Base-by-base conservation (phyloP, 2,797 vertebrate species). In the Arnoldichthys spilopterus region DNA sequence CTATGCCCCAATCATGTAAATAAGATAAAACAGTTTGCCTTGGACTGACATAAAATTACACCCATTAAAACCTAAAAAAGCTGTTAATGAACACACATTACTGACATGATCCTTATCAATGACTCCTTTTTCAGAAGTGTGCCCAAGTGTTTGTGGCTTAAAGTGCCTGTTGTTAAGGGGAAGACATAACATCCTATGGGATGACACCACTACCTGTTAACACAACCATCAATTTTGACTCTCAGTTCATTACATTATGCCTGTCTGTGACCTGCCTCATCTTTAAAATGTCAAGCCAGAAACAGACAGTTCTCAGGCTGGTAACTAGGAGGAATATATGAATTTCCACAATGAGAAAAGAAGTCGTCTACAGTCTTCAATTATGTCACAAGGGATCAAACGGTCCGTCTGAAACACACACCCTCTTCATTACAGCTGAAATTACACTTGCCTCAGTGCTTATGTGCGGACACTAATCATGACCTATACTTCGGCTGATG, bases 381-480 rank as follows among this genome's bases (percentile, higher is more conserved):
- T 75, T 81, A 11, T 12, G 28, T 84, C 34, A 51, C 28, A 53
- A 32, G 61, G 59, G 61, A 79, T 83, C 34, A 51, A 69, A 70
- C 47, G 58, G 64, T 66, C 74, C 43, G 54, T 66, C 72, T 83
- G 62, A 74, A 69, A 58, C 58, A 34, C 45, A 58, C 1, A 72
- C 74, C 66, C 51, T 13, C 32, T 53, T 63, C 22, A 20, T 72
- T 28, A 61, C 26, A 22, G 47, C 18, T 81, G 43, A 75, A 72
- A 34, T 54, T 40, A 67, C 32, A 54, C 37, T 69, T 13, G 30
- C 67, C 53, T 58, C 34, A 24, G 49, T 47, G 58, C 66, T 71
- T 71, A 37, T 75, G 43, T 74, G 59, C 26, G 61, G 66, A 72
- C 37, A 78, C 47, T 71, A 66, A 76, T 53, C 72, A 77, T 3